Conservation (phyloP, 2,888 invertebrate species). For the Pachymerium ferrugineum region DNA sequence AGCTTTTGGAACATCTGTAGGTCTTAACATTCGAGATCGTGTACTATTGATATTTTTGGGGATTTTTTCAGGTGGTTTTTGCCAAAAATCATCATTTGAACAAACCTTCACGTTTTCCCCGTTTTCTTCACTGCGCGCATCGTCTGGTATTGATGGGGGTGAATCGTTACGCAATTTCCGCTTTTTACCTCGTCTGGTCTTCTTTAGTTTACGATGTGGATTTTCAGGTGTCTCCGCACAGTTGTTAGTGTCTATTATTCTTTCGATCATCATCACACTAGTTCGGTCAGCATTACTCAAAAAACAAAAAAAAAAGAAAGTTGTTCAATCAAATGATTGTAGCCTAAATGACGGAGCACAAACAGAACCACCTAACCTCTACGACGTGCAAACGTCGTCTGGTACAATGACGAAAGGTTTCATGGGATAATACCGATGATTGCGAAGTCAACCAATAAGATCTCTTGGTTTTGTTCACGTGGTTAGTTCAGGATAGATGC, state of each 20-base stretch:
- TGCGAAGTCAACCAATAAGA: background rate
- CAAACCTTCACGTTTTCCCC: background rate
- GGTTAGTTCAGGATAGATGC: too few relatives aligned
- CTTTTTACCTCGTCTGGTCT: constrained; percentile 35
- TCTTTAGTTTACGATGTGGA: constrained; percentile 26
- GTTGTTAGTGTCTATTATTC: background rate
- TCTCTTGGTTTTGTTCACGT: background rate
- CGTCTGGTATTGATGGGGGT: background rate
- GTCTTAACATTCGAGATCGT: constrained; percentile 28
- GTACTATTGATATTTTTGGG: background rate
- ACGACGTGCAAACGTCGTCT: background rate
- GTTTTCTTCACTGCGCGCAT: background rate
- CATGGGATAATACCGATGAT: background rate
- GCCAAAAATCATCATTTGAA: background rate
- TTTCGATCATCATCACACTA: constrained; percentile 4
- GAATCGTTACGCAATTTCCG: constrained; percentile 3
- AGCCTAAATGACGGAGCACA: background rate
- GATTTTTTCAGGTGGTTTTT: background rate
- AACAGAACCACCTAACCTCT: background rate
- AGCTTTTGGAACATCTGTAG: constrained; percentile 39
- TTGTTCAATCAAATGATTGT: background rate
- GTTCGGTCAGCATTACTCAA: too few relatives aligned
- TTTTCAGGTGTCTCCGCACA: background rate
- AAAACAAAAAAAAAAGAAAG: background rate
- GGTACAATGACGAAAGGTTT: background rate